Evolutionary conservation across 1,140 invertebrate species (phyloP).

Genomic region (Wiebesia pumilae): DNA sequence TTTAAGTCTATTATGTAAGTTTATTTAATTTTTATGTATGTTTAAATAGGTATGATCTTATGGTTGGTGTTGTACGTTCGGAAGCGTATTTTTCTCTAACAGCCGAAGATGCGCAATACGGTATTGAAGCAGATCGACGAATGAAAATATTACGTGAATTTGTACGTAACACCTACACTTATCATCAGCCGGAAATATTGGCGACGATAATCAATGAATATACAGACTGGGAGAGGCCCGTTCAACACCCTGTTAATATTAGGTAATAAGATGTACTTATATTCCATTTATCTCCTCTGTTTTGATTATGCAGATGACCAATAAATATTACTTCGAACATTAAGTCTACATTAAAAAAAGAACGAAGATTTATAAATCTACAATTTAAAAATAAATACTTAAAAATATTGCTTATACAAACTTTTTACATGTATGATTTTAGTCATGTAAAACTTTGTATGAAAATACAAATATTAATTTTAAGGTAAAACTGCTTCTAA

Average conservation of each 20-base stretch:
- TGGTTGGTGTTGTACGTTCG: slow-evolving; percentile 92
- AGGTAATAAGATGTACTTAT: slow-evolving; percentile 71
- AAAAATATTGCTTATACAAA: no score
- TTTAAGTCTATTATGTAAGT: no score
- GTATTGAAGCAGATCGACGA: slow-evolving; percentile 90
- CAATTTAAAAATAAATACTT: no score
- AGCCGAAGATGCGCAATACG: slow-evolving; percentile 92
- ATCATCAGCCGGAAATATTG: slow-evolving; percentile 88
- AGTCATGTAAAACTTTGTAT: no score
- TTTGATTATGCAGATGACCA: not conserved
- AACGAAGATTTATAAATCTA: no score
- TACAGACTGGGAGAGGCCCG: slow-evolving; percentile 95
- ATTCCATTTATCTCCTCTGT: not conserved
- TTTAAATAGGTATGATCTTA: slow-evolving; percentile 86
- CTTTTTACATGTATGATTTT: no score
- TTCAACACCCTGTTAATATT: slow-evolving; percentile 93
- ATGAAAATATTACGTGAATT: slow-evolving; percentile 94
- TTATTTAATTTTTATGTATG: not conserved
- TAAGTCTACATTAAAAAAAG: no score
- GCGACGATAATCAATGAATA: slow-evolving; percentile 97
- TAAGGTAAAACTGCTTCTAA: no score
- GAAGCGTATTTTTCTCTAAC: slow-evolving; percentile 93
- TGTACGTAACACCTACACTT: slow-evolving; percentile 93
- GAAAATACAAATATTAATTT: no score
- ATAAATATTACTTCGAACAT: no score